These are phyloP conservation scores for Harpalus rufipes DNA, from an alignment of 2,888 invertebrate genomes.

Conservation along the genomic window DNA sequence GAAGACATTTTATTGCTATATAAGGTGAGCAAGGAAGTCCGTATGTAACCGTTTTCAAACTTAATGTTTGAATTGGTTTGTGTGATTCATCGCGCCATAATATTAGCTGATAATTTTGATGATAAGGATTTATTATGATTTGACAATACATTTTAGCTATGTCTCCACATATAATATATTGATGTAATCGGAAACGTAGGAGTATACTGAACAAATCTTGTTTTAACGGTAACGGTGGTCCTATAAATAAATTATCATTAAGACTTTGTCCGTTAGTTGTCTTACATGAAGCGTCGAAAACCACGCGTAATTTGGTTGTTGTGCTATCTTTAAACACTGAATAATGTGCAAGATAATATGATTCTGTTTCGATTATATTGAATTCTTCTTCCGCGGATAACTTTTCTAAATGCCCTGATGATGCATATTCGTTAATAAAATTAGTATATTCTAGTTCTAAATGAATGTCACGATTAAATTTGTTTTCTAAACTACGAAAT, in stretches of 20 bases:
- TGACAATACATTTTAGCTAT: conserved; percentile 5
- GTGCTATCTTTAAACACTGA: conserved; percentile 12
- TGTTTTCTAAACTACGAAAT: background rate
- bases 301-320: background rate
- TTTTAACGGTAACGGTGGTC: background rate
- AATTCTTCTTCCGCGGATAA: background rate
- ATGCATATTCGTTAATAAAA: background rate
- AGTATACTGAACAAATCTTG: background rate
- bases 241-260: background rate
- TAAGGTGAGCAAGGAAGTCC: background rate
- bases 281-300: background rate
- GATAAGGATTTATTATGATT: background rate
- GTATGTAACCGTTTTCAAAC: conserved; percentile 10
- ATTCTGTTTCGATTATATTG: background rate
- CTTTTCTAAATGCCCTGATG: background rate
- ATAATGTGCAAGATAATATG: conserved; percentile 1
- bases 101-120: background rate
- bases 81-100: background rate
- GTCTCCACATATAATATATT: background rate
- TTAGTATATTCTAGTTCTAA: background rate
- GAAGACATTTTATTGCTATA: background rate
- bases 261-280: background rate
- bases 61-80: background rate
- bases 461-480: background rate
- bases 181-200: background rate